Evolutionary conservation across 2,113 vertebrate species (phyloP).

Genomic region (human): DNA sequence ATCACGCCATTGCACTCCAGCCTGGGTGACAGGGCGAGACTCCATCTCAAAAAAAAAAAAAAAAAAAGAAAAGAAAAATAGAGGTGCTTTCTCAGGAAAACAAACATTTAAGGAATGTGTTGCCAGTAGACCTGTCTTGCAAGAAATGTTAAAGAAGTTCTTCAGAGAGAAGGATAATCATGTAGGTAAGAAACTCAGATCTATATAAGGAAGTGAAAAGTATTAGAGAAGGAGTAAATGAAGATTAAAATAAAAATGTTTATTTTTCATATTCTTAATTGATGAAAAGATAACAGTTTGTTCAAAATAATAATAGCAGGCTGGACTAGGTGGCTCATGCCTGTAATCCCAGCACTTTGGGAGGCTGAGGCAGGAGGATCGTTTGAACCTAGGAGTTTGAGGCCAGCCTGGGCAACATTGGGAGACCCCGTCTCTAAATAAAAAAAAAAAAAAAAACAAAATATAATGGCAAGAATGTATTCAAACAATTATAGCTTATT

Average conservation of each 20-base stretch:
- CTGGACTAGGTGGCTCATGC: no score
- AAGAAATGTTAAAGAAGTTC: not conserved
- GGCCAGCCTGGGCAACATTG: no score
- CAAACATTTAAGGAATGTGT: not conserved
- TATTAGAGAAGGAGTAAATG: not conserved
- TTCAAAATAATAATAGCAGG: not conserved
- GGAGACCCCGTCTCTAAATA: no score
- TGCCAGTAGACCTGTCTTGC: not conserved
- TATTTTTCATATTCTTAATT: not conserved
- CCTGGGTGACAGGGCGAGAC: no score
- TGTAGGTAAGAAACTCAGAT: not conserved
- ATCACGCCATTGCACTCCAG: no score
- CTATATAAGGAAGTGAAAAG: not conserved
- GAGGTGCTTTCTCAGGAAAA: not conserved
- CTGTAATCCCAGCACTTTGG: no score
- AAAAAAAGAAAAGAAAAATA: no score
- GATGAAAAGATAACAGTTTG: not conserved
- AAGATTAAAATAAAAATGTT: not conserved
- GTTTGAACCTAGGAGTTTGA: no score
- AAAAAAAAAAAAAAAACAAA: no score
- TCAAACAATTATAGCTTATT: not conserved
- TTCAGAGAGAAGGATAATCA: not conserved
- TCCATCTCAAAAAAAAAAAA: no score
- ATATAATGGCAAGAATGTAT: not conserved
- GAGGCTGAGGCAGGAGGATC: no score